A percentile compares a stretch with the other conserved stretches of the same genome.
Evolutionary conservation across 2,797 vertebrate genomes (phyloP).

Genomic region (Pseudocheirus occidentalis): DNA sequence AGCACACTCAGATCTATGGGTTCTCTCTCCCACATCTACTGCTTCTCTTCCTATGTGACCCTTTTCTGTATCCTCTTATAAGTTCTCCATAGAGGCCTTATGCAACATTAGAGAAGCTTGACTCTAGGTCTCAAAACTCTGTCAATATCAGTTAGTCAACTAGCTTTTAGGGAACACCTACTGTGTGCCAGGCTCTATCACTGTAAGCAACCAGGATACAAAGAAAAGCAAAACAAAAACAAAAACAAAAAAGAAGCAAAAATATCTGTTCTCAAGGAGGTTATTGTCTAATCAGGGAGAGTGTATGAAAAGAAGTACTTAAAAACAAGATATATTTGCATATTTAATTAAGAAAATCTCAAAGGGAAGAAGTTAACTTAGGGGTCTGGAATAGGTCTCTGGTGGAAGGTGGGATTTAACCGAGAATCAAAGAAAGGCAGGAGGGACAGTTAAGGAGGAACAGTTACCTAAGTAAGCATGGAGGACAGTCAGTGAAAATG

Average conservation of each 20-base stretch:
- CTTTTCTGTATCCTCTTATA: not conserved
- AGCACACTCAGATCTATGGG: not conserved
- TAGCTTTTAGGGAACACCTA: not conserved
- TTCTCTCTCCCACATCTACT: not conserved
- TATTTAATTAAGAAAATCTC: not conserved
- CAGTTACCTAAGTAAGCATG: not conserved
- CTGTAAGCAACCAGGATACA: not conserved
- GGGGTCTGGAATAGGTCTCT: not conserved
- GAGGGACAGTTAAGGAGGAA: not conserved
- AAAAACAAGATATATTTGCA: not conserved
- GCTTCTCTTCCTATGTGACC: not conserved
- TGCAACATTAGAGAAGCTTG: not conserved
- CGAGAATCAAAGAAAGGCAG: not conserved
- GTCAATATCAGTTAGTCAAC: not conserved
- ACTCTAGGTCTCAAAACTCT: not conserved
- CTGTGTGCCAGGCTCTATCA: not conserved
- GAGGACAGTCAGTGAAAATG: not conserved
- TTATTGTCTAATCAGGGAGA: not conserved
- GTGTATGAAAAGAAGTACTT: not conserved
- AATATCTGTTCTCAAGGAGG: not conserved
- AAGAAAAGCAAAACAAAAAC: not conserved
- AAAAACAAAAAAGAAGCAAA: not conserved
- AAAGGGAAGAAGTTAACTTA: not conserved
- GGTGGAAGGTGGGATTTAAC: not conserved
- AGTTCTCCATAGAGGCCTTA: not conserved